Evolutionary conservation across 2,113 vertebrate species (phyloP).

Genomic region (Menura novaehollandiae): DNA sequence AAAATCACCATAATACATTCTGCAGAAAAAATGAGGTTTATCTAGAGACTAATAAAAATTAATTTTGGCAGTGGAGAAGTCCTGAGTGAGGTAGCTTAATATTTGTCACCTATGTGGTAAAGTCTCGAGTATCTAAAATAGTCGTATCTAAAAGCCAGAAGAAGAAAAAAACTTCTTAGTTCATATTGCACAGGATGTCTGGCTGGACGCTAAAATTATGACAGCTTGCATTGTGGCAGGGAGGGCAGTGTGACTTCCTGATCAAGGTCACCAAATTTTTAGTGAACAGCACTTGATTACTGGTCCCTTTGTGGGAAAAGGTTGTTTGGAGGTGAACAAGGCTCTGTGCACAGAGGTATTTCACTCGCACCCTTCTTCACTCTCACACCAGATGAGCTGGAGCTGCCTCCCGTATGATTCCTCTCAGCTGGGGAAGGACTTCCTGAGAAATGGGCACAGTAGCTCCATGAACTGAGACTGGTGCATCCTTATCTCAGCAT

Average conservation of each 20-base stretch:
- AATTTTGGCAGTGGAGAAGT: background rate
- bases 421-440: background rate
- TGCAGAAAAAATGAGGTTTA: background rate
- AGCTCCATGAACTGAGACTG: background rate
- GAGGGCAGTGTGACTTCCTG: background rate
- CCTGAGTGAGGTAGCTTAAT: background rate
- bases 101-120: background rate
- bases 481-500: background rate
- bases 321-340: constrained; percentile 12
- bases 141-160: background rate
- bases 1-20: background rate
- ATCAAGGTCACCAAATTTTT: constrained; percentile 10
- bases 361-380: background rate
- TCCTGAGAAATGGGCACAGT: background rate
- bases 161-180: background rate
- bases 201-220: background rate
- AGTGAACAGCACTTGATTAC: background rate
- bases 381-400: background rate
- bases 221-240: background rate
- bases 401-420: background rate
- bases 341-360: background rate
- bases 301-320: background rate
- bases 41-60: background rate
- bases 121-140: background rate
- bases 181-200: background rate